Percentiles rank a stretch among this genome's conserved stretches.
phyloP scores from a whole-genome alignment of 1,140 invertebrate species.

The Eurosta solidaginis region DNA sequence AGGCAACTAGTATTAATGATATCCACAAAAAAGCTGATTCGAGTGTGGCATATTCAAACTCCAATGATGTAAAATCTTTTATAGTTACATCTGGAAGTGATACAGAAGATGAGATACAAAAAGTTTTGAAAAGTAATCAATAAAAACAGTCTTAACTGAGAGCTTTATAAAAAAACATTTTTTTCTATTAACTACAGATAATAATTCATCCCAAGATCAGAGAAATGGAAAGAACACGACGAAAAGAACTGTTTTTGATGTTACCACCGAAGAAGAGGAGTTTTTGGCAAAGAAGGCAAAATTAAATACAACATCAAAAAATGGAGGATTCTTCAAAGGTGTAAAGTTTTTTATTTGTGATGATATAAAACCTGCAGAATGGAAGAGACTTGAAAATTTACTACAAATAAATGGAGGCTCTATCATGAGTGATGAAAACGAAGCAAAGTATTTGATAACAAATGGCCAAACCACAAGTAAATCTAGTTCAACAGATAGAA shows the following conservation, averaged over 20 bases:
- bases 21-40: background rate
- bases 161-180: too few species aligned
- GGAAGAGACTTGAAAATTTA: background rate
- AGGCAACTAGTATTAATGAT: background rate
- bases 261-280: background rate
- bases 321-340: background rate
- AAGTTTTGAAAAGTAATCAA: conserved; percentile 48
- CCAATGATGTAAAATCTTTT: background rate
- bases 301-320: background rate
- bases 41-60: background rate
- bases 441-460: background rate
- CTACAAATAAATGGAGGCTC: background rate
- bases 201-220: background rate
- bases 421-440: background rate
- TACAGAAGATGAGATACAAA: conserved; percentile 65
- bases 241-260: background rate
- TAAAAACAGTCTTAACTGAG: background rate
- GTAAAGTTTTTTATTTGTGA: background rate
- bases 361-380: background rate
- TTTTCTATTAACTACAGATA: background rate
- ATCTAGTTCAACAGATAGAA: background rate
- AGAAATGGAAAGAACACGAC: background rate
- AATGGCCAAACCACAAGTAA: background rate
- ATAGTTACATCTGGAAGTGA: conserved; percentile 52
- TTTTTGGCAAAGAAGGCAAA: background rate